Evolutionary conservation across 2,888 invertebrate species (phyloP).

Genomic region (Metalampra italica): DNA sequence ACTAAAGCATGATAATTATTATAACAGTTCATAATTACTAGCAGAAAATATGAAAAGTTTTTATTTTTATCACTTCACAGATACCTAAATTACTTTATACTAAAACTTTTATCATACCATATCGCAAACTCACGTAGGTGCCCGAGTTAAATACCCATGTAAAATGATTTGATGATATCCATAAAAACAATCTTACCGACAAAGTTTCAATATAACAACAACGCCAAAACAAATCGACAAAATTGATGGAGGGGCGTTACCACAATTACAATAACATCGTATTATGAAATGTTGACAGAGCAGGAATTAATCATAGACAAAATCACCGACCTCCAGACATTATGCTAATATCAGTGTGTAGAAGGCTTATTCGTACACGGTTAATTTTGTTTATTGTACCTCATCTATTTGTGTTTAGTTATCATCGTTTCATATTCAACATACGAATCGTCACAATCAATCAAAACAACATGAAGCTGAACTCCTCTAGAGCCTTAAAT

Average conservation of each 20-base stretch:
- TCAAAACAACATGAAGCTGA: conserved; percentile 45
- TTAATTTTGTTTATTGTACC: conserved; percentile 42
- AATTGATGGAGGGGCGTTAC: conserved; percentile 61
- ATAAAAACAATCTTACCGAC: not conserved
- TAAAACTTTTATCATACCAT: too few species aligned
- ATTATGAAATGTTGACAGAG: conserved; percentile 54
- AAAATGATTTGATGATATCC: not conserved
- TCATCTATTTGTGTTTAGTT: conserved; percentile 69
- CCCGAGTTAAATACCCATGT: not conserved
- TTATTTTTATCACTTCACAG: too few species aligned
- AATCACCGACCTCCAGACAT: conserved; percentile 34
- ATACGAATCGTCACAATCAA: conserved; percentile 61
- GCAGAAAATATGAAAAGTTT: too few species aligned
- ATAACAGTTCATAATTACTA: too few species aligned
- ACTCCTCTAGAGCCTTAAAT: conserved; percentile 14
- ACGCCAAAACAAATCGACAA: conserved; percentile 36
- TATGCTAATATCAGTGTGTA: conserved; percentile 42
- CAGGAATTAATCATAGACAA: conserved; percentile 55
- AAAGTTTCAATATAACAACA: conserved; percentile 33
- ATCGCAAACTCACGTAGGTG: too few species aligned
- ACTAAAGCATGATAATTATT: too few species aligned
- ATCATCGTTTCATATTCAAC: conserved; percentile 63
- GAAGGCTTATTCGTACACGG: conserved; percentile 28
- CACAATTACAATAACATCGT: conserved; percentile 42
- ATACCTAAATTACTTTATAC: too few species aligned